Base-by-base conservation (phyloP, 2,113 vertebrate species). In the Leiothrix lutea region DNA sequence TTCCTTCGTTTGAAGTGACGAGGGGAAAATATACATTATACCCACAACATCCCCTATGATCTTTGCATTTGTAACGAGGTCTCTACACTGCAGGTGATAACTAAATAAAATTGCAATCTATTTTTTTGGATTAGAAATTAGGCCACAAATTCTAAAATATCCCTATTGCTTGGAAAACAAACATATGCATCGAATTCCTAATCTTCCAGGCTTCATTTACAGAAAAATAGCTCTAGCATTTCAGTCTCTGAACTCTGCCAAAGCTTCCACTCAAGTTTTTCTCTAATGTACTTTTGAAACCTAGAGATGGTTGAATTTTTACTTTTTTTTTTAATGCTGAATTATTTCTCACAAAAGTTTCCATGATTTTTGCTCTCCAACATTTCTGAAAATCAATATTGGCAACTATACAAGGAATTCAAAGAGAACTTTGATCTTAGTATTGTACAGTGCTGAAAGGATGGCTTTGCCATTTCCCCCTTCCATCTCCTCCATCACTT, bases 1-100 rank as follows among this genome's bases (percentile, higher is more conserved):
- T 98, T 98, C 91, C 95, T 97, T 96, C 72, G 24, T 95, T 95
- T 94, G 51, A 97, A 96, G 44, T 2, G 70, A 86, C 35, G 26
- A 78, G 40, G 67, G 51, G 72, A 85, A 95, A 97, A 90, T 96
- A 96, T 67, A 82, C 54, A 86, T 90, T 90, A 65, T 69, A 64
- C 12, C 28, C 78, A 70, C 51, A 83, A 80, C 44, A 80, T 88
- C 88, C 50, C 42, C 87, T 88, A 69, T 92, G 81, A 97, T 86
- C 95, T 70, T 84, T 91, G 93, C 58, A 48, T 94, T 97, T 92
- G 87, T 96, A 97, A 95, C 4, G 2, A 96, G 88, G 86, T 80
- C 65, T 90, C 86, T 62, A 79, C 92, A 91, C 95, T 96, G 94
- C 94, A 96, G 75, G 96, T 95, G 88, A 94, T 60, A 93, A 91